These are phyloP conservation scores for Drosophila prosaltans DNA, from an alignment of 1,140 invertebrate species.

Conservation along the genomic window DNA sequence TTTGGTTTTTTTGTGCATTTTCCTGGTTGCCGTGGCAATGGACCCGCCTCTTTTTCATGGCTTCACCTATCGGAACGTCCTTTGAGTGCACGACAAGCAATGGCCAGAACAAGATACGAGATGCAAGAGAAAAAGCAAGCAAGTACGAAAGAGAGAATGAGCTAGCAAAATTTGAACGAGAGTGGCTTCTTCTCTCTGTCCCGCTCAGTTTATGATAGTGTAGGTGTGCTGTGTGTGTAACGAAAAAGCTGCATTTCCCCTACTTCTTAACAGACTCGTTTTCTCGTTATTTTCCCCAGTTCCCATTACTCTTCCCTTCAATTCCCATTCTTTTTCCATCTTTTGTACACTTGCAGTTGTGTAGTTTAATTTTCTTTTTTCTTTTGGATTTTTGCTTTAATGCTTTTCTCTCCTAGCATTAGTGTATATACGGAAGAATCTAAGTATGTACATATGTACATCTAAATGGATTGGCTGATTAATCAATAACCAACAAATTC, in stretches of 20 bases:
- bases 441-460: neutral
- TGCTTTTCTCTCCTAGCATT: conserved; percentile 66
- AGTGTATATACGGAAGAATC: conserved; percentile 24
- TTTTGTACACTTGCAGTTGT: conserved; percentile 26
- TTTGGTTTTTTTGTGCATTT: conserved; percentile 58
- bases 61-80: conserved; percentile 70
- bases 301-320: conserved; percentile 6
- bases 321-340: conserved; percentile 1
- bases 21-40: conserved; percentile 71
- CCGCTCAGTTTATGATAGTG: conserved; percentile 21
- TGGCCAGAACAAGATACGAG: conserved; percentile 42
- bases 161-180: conserved; percentile 10
- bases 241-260: conserved; percentile 18
- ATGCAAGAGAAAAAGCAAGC: conserved; percentile 33
- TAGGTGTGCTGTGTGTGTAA: neutral
- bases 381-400: conserved; percentile 53
- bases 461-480: neutral
- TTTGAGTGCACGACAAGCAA: conserved; percentile 44
- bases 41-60: conserved; percentile 76
- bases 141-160: conserved; percentile 23
- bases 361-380: conserved; percentile 51
- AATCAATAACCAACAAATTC: no score
- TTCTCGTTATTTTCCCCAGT: neutral
- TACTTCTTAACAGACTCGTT: neutral
- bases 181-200: conserved; percentile 16